Base-by-base conservation (phyloP, 2,113 vertebrate species). In the Lucifuga dentata region DNA sequence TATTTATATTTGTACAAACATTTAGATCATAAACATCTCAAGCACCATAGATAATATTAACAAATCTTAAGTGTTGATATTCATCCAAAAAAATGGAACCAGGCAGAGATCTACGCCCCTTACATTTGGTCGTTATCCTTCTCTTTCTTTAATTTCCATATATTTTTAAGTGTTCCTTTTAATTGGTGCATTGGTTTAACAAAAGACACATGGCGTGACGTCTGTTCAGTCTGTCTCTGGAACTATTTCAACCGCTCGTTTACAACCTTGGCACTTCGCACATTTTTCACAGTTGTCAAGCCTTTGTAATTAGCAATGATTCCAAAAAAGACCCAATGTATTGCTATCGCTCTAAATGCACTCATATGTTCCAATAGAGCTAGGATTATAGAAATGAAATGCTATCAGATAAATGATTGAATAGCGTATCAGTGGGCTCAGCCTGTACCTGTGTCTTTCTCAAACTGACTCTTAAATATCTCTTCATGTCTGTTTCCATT, bases 1-100 rank as follows among this genome's bases (percentile, higher is more conserved):
- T 87, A 87, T 88, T 78, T 88, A 88, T 81, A 85, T 88, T 90
- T 87, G 74, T 89, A 93, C 86, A 90, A 90, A 92, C 90, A 92
- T 89, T 90, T 87, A 91, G 83, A 91, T 92, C 85, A 89, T 90
- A 91, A 91, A 87, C 90, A 86, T 92, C 86, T 92, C 87, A 83
- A 94, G 94, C 91, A 92, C 92, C 93, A 89, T 85, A 87, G 79
- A 92, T 88, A 81, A 85, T 86, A 77, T 91, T 79, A 91, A 89
- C 78, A 87, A 75, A 83, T 81, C 70, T 86, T 75, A 89, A 84
- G 23, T 86, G 79, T 68, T 69, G 55, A 59, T 79, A 67, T 83
- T 86, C 76, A 76, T 73, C 72, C 83, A 85, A 76, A 76, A 55
- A 62, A 84, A 84, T 86, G 91, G 87, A 92, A 90, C 91, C 93